phyloP scores from a whole-genome alignment of 2,797 vertebrate species.

The Catharus ustulatus region DNA sequence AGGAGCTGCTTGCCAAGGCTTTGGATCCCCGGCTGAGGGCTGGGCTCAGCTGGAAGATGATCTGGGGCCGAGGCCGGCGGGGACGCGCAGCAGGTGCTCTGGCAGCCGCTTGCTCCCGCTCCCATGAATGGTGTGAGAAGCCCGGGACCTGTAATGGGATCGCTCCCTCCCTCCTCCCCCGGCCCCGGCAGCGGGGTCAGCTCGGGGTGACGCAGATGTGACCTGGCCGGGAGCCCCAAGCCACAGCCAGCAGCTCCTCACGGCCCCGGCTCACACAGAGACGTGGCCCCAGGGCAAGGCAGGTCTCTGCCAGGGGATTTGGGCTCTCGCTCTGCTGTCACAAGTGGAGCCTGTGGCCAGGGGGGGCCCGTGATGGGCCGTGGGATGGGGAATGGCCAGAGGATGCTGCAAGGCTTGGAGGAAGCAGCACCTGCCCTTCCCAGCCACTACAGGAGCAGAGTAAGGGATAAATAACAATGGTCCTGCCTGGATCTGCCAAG shows the following conservation, averaged over 20 bases:
- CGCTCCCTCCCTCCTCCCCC: not conserved
- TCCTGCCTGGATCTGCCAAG: not conserved
- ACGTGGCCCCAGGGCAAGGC: not conserved
- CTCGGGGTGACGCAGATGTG: not conserved
- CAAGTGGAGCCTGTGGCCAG: accelerated
- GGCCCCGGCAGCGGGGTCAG: not conserved
- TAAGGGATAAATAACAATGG: accelerated
- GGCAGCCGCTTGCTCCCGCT: not conserved
- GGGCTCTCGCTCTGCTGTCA: not conserved
- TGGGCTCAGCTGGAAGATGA: not conserved
- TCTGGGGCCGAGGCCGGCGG: not conserved
- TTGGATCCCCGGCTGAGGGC: not conserved
- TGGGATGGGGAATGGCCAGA: not conserved
- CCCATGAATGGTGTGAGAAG: not conserved
- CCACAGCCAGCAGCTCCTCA: not conserved
- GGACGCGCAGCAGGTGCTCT: constrained; percentile 20
- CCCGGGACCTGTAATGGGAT: not conserved
- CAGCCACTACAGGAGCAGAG: accelerated
- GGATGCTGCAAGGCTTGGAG: not conserved
- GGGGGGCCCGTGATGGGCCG: accelerated
- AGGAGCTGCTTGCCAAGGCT: not conserved
- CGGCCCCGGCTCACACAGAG: not conserved
- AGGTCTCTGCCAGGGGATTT: not conserved
- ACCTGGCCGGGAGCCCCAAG: not conserved
- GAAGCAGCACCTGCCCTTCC: not conserved